A percentile compares a stretch with the other conserved stretches of the same genome.
phyloP scores from a whole-genome alignment of 2,888 invertebrate species.

The Electrophaes corylata region DNA sequence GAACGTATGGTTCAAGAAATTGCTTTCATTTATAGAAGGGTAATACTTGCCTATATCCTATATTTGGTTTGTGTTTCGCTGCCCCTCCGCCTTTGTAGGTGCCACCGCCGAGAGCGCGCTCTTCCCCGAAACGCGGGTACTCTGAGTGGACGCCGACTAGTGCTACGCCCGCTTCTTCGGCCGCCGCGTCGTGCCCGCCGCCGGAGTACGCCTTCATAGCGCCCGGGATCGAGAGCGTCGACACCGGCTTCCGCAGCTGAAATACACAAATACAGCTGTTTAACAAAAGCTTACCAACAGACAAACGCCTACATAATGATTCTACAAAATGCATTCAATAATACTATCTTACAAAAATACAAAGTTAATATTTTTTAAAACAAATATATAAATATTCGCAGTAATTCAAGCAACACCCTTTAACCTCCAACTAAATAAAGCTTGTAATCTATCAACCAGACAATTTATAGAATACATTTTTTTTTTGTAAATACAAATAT shows the following conservation, averaged over 20 bases:
- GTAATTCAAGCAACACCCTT: no score
- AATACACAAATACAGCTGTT: slow-evolving; percentile 57
- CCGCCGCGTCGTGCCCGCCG: slow-evolving; percentile 84
- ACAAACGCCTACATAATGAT: no score
- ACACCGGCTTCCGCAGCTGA: slow-evolving; percentile 98
- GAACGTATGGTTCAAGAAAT: no score
- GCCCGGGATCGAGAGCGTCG: slow-evolving; percentile 98
- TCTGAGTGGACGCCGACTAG: slow-evolving; percentile 95
- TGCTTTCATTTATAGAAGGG: no score
- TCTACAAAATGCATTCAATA: no score
- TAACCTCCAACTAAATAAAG: no score
- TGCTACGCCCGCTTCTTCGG: slow-evolving; percentile 94
- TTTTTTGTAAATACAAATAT: no score
- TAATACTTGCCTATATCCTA: slow-evolving; percentile 89
- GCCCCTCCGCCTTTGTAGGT: slow-evolving; percentile 89
- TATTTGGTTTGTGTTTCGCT: slow-evolving; percentile 96
- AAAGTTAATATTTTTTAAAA: no score
- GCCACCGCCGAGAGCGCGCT: slow-evolving; percentile 90
- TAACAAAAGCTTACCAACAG: not conserved
- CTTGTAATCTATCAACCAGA: no score
- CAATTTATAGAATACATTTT: no score
- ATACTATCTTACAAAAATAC: no score
- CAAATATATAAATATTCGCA: no score
- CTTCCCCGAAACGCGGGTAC: slow-evolving; percentile 95
- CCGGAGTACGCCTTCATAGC: slow-evolving; percentile 92